These are phyloP conservation scores for Psittacula derbiana DNA, from an alignment of 2,797 vertebrate species.

Conservation along the genomic window DNA sequence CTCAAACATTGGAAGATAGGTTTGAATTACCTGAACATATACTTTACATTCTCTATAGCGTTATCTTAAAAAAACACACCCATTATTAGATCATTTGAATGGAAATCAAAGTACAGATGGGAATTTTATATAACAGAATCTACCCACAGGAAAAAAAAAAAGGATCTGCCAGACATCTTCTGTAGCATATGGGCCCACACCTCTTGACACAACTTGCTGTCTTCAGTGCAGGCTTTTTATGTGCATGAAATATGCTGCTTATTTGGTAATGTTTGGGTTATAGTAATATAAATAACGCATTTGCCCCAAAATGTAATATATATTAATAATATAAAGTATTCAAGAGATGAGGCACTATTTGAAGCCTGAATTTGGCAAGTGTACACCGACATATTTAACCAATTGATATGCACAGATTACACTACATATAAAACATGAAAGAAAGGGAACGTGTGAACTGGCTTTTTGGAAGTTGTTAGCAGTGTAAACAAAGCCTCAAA, in stretches of 20 bases:
- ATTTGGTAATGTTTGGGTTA: conserved; percentile 16
- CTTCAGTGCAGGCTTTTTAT: conserved; percentile 7
- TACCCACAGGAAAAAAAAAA: background rate
- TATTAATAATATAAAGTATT: conserved; percentile 20
- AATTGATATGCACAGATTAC: conserved; percentile 46
- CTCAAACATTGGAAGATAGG: conserved; percentile 6
- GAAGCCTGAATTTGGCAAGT: conserved; percentile 32
- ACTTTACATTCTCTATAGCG: background rate
- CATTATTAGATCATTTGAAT: conserved; percentile 44
- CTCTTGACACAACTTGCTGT: conserved; percentile 36
- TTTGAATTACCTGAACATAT: conserved; percentile 13
- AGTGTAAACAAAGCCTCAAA: conserved; percentile 36
- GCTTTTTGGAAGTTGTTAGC: conserved; percentile 35
- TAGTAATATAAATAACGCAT: background rate
- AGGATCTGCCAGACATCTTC: conserved; percentile 17
- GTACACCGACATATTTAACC: background rate
- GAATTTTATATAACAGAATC: conserved; percentile 37
- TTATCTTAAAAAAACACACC: conserved; percentile 28
- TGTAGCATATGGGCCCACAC: conserved; percentile 13
- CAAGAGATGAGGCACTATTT: background rate
- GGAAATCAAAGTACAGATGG: conserved; percentile 49
- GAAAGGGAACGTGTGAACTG: conserved; percentile 33
- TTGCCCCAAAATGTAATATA: conserved; percentile 10
- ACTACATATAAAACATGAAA: conserved; percentile 43
- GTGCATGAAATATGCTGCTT: background rate